These are phyloP conservation scores for Reinhardtius hippoglossoides DNA, from an alignment of 2,113 vertebrate species.

Conservation along the genomic window DNA sequence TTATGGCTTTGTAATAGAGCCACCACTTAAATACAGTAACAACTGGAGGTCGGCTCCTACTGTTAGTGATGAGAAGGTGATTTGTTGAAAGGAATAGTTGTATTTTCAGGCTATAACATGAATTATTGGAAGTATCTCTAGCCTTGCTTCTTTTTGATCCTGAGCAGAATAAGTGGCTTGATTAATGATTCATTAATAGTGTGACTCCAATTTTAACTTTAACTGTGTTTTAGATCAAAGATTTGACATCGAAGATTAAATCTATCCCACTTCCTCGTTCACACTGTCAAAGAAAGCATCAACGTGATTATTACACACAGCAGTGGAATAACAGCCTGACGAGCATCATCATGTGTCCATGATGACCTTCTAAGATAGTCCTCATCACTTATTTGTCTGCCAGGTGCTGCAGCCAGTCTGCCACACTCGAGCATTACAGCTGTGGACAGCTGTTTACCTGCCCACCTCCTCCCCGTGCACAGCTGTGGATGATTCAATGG, in stretches of 20 bases:
- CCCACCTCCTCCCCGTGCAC: slow-evolving; percentile 94
- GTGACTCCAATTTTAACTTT: neutral
- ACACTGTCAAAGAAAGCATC: neutral
- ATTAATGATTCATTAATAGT: slow-evolving; percentile 12
- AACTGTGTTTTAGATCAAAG: slow-evolving; percentile 12
- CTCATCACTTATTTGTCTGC: slow-evolving; percentile 27
- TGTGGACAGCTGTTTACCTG: slow-evolving; percentile 98
- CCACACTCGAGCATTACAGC: slow-evolving; percentile 93
- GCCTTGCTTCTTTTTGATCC: neutral
- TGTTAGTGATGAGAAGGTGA: slow-evolving; percentile 2
- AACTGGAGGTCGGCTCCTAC: neutral
- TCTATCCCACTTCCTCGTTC: neutral
- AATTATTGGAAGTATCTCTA: neutral
- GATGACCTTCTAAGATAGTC: slow-evolving; percentile 22
- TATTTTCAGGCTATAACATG: neutral
- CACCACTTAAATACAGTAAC: neutral
- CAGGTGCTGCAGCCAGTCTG: slow-evolving; percentile 98
- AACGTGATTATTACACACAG: neutral
- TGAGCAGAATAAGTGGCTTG: neutral
- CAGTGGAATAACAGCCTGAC: neutral
- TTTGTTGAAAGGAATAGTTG: neutral
- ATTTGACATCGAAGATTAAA: slow-evolving; percentile 2
- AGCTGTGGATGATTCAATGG: slow-evolving; percentile 92
- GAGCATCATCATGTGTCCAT: neutral
- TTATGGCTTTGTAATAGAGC: neutral